Evolutionary conservation across 2,113 vertebrate species (phyloP).

Genomic region (Muntiacus reevesi): DNA sequence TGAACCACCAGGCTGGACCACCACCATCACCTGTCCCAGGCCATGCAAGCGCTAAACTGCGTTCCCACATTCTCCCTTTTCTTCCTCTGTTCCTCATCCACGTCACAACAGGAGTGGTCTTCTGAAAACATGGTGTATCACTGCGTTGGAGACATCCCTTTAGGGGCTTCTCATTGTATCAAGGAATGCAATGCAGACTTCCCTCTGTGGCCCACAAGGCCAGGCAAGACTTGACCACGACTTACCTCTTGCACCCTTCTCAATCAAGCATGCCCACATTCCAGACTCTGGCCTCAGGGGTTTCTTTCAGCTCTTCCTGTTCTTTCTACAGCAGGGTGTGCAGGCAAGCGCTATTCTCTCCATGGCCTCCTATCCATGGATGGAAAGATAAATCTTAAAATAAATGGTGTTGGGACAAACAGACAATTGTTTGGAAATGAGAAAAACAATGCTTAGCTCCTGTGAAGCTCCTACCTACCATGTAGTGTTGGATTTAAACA

Average conservation of each 20-base stretch:
- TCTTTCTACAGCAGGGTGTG: background rate
- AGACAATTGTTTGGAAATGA: background rate
- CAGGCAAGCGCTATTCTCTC: background rate
- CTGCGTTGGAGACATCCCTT: background rate
- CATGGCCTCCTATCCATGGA: background rate
- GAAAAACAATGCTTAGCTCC: background rate
- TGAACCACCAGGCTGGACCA: background rate
- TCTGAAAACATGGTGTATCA: background rate
- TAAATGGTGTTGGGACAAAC: background rate
- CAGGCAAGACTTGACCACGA: background rate
- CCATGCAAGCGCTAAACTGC: fast-evolving
- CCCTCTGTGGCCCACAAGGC: background rate
- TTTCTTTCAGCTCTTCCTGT: background rate
- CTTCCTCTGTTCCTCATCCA: background rate
- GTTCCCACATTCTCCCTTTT: background rate
- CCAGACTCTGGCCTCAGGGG: too few relatives aligned
- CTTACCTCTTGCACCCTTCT: background rate
- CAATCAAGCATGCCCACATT: background rate
- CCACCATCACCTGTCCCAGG: fast-evolving
- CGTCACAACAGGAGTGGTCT: too few relatives aligned
- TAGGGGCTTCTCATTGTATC: background rate
- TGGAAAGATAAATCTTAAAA: background rate
- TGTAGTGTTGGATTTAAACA: background rate
- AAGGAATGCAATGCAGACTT: background rate
- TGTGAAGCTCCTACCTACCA: background rate